Percentiles rank a stretch among this genome's conserved stretches.
These are phyloP conservation scores for Aulostomus chinensis DNA, from an alignment of 2,797 vertebrate genomes.

Conservation along the genomic window DNA sequence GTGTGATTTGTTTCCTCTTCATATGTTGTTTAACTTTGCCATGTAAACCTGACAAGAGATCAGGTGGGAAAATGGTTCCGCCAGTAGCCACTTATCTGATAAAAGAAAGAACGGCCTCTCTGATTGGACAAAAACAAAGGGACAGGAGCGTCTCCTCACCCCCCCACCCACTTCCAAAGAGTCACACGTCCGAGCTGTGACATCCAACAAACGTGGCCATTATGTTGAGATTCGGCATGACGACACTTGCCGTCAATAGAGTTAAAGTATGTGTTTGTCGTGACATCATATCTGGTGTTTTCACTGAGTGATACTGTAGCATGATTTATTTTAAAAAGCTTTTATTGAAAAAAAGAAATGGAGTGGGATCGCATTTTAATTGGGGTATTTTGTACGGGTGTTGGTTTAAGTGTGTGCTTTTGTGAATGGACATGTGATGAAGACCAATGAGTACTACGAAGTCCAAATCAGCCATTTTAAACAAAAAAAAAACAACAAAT, in stretches of 20 bases:
- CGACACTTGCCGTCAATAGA: constrained; percentile 25
- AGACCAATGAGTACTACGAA: constrained; percentile 39
- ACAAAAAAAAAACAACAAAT: constrained; percentile 18
- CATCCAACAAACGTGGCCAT: constrained; percentile 1
- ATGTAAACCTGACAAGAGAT: too few relatives aligned
- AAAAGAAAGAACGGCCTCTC: constrained; percentile 17
- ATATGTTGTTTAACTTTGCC: too few relatives aligned
- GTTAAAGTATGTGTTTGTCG: constrained; percentile 7
- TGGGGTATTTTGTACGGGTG: constrained; percentile 42
- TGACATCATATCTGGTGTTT: constrained; percentile 27
- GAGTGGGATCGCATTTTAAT: constrained; percentile 27
- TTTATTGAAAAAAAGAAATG: constrained; percentile 3
- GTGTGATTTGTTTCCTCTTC: too few relatives aligned
- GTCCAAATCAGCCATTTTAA: constrained; percentile 61
- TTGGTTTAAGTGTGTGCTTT: constrained; percentile 16
- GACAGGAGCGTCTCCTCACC: constrained; percentile 4
- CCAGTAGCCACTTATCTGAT: too few relatives aligned
- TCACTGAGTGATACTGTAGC: constrained; percentile 37
- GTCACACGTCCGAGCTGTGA: too few relatives aligned
- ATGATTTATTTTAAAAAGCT: constrained; percentile 44
- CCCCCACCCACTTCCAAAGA: constrained; percentile 49
- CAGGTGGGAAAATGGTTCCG: too few relatives aligned
- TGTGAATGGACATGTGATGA: constrained; percentile 34
- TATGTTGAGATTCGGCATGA: constrained; percentile 3
- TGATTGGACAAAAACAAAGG: constrained; percentile 17